Base-by-base conservation (phyloP, 1,140 invertebrate genomes). In the Telenomus remus region DNA sequence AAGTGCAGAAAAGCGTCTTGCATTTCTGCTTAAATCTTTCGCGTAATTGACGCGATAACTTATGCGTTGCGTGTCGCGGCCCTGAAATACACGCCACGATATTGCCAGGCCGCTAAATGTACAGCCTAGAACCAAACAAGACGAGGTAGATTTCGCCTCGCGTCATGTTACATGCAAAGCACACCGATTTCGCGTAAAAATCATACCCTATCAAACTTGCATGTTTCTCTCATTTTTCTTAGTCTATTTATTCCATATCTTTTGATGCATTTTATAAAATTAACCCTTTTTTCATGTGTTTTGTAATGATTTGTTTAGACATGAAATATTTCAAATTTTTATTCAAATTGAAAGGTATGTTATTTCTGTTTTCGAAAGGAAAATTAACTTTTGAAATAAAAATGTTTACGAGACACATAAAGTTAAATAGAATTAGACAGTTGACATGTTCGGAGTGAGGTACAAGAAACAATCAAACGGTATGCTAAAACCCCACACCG, bases 61-160 rank as follows among this genome's bases (percentile, higher is more conserved):
- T 65, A 77, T 65, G 56, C 60, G 55, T 78, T 76, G 75, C 78
- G 71, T 79, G 78, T 68, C 69, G 46, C 56, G 10, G 44, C 42
- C n/a, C 15, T n/a, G 50, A 48, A 34, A 16, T 61, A 68, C 71
- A 66, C 56, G 51, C 56, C 10, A 13, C 34, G 49, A 63, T 63
- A 53, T 80, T 79, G 74, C 69, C 65, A 61, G 35, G 47, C 13
- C 59, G 47, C 42, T 55, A 65, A 71, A 68, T 50, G 46, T 42
- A 48, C 46, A n/a, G 47, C 43, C 59, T 51, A 13, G 50, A 15
- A 39, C 3, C 3, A 27, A 57, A 49, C 50, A 54, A 63, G 37
- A 55, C 35, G 60, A 11, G 50, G 33, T 44, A 54, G 11, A 54
- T 53, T 14, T 69, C 54, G 42, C 43, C 27, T 42, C 33, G 14